Evolutionary conservation across 2,888 invertebrate species (phyloP), one percentile per base, ranked within the genome.

Genomic region (Lochmaea capreae): DNA sequence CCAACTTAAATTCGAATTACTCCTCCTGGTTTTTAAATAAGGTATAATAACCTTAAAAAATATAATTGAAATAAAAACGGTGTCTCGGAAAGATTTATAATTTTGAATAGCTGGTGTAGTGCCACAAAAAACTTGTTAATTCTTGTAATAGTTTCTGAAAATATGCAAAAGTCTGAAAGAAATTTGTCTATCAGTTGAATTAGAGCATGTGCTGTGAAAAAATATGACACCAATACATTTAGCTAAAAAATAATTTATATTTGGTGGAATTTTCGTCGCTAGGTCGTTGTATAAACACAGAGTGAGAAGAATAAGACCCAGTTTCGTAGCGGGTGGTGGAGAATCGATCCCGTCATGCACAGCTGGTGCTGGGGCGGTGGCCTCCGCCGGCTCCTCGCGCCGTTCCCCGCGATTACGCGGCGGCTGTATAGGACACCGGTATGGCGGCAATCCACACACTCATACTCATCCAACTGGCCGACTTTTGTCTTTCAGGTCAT

Each of bases 311-410:
- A 62, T 72, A 74, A 83, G 83, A 84, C 84, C 84, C 83, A 84
- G 84, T 85, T 85, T 83, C 82, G 83, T 82, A 82, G 83, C 77
- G 76, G 81, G 83, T 58, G 59, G 43, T n/a, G 59, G 67, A 58
- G 62, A 62, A 85, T 85, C 84, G 84, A 84, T 84, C 83, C 83
- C 80, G 84, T 83, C 80, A 83, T 82, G 84, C 85, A 85, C 86
- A 86, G 85, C 86, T 86, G 86, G 85, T 85, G 82, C 81, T 84
- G 84, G 86, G 86, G 86, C 85, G 85, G 84, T 83, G 84, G 84
- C 85, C 85, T 82, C 83, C 81, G 81, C 75, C 72, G 78, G 75
- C 78, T 42, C 16, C 62, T 62, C 62, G 43, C 75, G 16, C 79
- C 46, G 11, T 67, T 42, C 67, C 79, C 78, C 77, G 73, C 77